Evolutionary conservation across 92 coral and sea anemone species (phyloP), one percentile per base, ranked within the genome.

Genomic region (Galaxea fascicularis): DNA sequence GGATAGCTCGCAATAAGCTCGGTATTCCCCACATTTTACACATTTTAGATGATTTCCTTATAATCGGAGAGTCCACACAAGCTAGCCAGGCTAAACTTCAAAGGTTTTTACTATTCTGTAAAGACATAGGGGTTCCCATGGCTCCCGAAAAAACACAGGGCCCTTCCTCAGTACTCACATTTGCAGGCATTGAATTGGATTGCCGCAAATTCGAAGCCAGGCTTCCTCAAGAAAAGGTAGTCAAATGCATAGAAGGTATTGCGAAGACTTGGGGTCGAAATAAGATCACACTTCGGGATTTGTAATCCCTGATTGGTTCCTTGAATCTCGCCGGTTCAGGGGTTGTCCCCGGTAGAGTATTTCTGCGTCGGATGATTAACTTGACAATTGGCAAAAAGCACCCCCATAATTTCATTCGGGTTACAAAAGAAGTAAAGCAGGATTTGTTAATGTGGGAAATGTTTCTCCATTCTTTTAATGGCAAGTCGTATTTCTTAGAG

Each of bases 101-200:
- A 17, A 47, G 75, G 45, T 89, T 89, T 63, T 27, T 71, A 20
- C 47, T 24, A 2, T 41, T 71, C 16, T 89, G 89, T 63, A 24
- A 66, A 8, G 79, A 78, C 54, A 13, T 84, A 21, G 89, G 92
- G 8, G 76, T 89, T 84, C 86, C 92, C 70, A 84, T 65, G 76
- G 92, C 86, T 62, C 89, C 83, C 8, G 92, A 89, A 49, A 89
- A 89, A 64, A 89, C 89, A 28, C 64, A 44, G n/a, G 92, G 92
- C 24, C 92, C 92, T 44, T 30, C 85, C 11, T 13, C 80, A 35
- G 73, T 78, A 14, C 63, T 86, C 64, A 67, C 79, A 41, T 87
- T 81, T 74, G 91, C 87, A 20, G 78, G 87, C 41, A 87, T 87
- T 65, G 91, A 87, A 74, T 58, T 87, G 31, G 87, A 82, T 72